Evolutionary conservation across 2,888 invertebrate species (phyloP), one percentile per base, ranked within the genome.

Genomic region (Leptopterna dolabrata): DNA sequence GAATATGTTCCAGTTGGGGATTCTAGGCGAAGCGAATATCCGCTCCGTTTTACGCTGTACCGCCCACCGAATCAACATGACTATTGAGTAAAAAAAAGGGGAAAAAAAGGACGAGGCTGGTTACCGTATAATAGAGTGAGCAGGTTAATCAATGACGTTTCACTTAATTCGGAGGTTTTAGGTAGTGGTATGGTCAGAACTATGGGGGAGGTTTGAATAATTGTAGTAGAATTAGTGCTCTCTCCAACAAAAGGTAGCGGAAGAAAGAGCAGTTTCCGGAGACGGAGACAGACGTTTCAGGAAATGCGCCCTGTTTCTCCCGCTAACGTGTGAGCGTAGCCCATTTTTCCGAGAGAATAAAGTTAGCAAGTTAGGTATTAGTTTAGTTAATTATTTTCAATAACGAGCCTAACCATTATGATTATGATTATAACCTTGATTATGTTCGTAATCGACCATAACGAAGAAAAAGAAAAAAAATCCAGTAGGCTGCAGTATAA

Each of bases 151-250:
- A 78, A 78, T 78, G 78, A 19, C 24, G 41, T 78, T 78, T 78
- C 45, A 78, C 78, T 78, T 78, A 78, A 78, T 78, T 78, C 78
- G 78, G 41, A 27, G 78, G 78, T 27, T 78, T 41, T 73, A 27
- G 63, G 63, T 63, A 16, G n/a, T n/a, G 55, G 16, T 63, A 63
- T 63, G 63, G 7, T 24, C 63, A 63, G 63, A 19, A 11, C 11
- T 24, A 24, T 36, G 36, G 27, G 63, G 24, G 9, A 9, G n/a
- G 63, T 55, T 55, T 63, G 63, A 63, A 63, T 63, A 63, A 63
- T 63, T 63, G 63, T 19, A 3, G 63, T 24, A 24, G 63, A 63
- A 63, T 63, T 63, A 63, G 63, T 63, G 63, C 63, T 63, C 63
- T 24, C 63, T 63, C 7, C 24, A 63, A 63, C 63, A 63, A 24